Evolutionary conservation across 2,797 vertebrate genomes (phyloP), one percentile per base, ranked within the genome.

Genomic region (Phrynocephalus vlangalii): DNA sequence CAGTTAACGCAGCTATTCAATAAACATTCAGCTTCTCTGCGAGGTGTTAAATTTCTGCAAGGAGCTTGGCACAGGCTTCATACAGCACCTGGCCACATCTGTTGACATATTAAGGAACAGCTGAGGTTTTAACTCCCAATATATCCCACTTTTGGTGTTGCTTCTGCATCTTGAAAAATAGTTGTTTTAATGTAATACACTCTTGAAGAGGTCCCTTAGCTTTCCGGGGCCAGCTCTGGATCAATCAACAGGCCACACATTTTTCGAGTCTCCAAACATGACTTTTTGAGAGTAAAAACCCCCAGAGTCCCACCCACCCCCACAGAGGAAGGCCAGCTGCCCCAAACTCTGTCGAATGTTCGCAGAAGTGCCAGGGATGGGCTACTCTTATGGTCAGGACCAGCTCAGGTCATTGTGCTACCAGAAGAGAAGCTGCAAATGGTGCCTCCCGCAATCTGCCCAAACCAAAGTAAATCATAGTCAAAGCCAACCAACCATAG

Each of bases 81-180:
- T 24, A 3, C n/a, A 81, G 60, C 83, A 88, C 78, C 87, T 88
- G 83, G 83, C 79, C 75, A 88, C 87, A 88, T 88, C 83, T 81
- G 83, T 85, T 88, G 87, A 81, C 83, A 88, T 71, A 85, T 81
- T 10, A 80, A 88, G 78, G 83, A 85, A 88, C 77, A 85, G 83
- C 87, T 85, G 87, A 85, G 83, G 24, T 76, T 85, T 81, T 67
- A 75, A 33, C 81, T 56, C 30, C 80, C 66, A 72, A 75, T 30
- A 75, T 44, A 28, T 52, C 44, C 79, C 67, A 38, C 56, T 84
- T 71, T n/a, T 44, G 38, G 38, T 44, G 38, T 44, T 88, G 77
- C 52, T 71, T 38, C 7, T 56, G 30, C 50, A 18, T 44, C 16
- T 73, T 73, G 33, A 28, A 73, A 33, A 28, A 28, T 60, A 60